Conservation (phyloP, 92 coral and sea anemone genomes). For the Paragorgia papillata region DNA sequence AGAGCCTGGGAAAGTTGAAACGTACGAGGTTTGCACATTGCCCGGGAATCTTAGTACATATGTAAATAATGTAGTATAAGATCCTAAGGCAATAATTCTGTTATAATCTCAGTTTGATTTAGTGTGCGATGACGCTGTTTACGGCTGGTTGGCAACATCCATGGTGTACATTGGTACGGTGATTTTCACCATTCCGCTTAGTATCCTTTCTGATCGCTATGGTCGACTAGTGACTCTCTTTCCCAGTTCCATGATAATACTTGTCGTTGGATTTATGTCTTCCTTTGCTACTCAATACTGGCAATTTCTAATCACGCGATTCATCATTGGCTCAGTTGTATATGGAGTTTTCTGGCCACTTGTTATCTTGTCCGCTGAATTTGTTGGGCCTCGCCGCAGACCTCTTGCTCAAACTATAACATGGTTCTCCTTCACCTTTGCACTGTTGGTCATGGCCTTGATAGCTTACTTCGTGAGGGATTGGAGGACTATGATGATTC, state of each 20-base stretch:
- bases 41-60: no score
- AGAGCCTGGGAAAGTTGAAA: no score
- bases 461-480: slow-evolving; percentile 78
- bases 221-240: slow-evolving; percentile 81
- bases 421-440: slow-evolving; percentile 78
- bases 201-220: slow-evolving; percentile 85
- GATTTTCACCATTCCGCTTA: slow-evolving; percentile 81
- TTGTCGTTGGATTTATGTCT: slow-evolving; percentile 67
- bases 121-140: slow-evolving; percentile 76
- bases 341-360: slow-evolving; percentile 86
- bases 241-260: slow-evolving; percentile 73
- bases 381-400: slow-evolving; percentile 92
- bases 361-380: slow-evolving; percentile 87
- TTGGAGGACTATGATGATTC: slow-evolving; percentile 88
- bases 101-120: slow-evolving; percentile 93
- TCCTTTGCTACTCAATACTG: slow-evolving; percentile 76
- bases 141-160: slow-evolving; percentile 89
- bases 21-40: no score
- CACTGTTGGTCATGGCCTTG: slow-evolving; percentile 76
- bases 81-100: no score
- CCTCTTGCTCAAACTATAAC: slow-evolving; percentile 79
- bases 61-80: no score
- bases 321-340: slow-evolving; percentile 77
- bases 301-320: slow-evolving; percentile 75
- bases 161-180: slow-evolving; percentile 86